Evolutionary conservation across 1,140 invertebrate genomes (phyloP).

Genomic region (Hormaphis cornu): DNA sequence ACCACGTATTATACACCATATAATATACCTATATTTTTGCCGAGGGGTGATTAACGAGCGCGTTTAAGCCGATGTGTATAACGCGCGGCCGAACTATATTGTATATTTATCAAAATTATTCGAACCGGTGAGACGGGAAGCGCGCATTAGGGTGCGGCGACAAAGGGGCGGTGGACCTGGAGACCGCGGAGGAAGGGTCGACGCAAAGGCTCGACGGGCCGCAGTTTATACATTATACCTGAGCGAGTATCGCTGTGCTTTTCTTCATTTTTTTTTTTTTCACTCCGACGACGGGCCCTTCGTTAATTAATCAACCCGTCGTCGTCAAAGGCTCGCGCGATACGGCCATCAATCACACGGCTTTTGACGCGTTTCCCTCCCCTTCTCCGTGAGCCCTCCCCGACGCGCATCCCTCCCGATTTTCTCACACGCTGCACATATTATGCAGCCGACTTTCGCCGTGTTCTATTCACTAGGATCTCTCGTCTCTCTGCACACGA

Average conservation of each 20-base stretch:
- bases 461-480: too few relatives aligned
- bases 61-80: constrained; percentile 27
- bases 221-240: too few relatives aligned
- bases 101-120: constrained; percentile 23
- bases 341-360: constrained; percentile 24
- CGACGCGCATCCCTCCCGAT: neutral
- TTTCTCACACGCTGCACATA: neutral
- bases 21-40: too few relatives aligned
- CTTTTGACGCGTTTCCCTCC: neutral
- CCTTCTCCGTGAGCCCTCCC: neutral
- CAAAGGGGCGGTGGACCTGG: too few relatives aligned
- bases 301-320: constrained; percentile 31
- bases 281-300: neutral
- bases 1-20: too few relatives aligned
- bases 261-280: too few relatives aligned
- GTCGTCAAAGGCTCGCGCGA: constrained; percentile 19
- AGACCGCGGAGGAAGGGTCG: too few relatives aligned
- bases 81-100: neutral
- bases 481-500: too few relatives aligned
- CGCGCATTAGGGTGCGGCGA: too few relatives aligned
- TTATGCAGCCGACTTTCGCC: neutral
- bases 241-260: too few relatives aligned
- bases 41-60: constrained; percentile 1
- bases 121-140: neutral
- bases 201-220: too few relatives aligned